Percentiles rank a stretch among this genome's conserved stretches.
These are phyloP conservation scores for Epinotia brunnichana DNA, from an alignment of 2,888 invertebrate species.

Conservation along the genomic window DNA sequence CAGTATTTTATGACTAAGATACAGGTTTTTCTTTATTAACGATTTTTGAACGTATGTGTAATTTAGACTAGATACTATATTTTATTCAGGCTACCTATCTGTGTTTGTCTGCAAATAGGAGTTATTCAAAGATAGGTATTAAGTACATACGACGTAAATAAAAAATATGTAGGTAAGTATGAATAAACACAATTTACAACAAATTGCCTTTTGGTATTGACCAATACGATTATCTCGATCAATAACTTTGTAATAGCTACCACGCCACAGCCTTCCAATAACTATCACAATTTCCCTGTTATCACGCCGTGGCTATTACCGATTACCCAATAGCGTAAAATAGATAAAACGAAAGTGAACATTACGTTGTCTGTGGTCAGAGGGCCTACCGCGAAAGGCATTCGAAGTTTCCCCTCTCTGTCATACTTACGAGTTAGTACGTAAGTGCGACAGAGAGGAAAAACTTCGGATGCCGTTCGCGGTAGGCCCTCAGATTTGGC, in stretches of 20 bases:
- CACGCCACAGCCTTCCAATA: constrained; percentile 2
- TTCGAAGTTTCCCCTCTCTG: too few relatives aligned
- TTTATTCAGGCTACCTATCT: neutral
- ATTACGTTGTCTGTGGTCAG: constrained; percentile 57
- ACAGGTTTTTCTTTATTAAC: neutral
- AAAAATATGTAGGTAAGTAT: neutral
- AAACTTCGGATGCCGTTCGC: too few relatives aligned
- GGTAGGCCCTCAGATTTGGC: too few relatives aligned
- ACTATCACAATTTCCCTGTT: constrained; percentile 53
- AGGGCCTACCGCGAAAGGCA: too few relatives aligned
- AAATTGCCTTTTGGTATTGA: constrained; percentile 22
- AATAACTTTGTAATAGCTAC: constrained; percentile 20
- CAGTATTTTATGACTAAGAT: neutral
- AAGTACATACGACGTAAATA: neutral
- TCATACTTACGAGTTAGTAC: too few relatives aligned
- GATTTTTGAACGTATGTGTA: neutral
- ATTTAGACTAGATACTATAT: neutral
- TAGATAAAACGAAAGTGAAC: constrained; percentile 63
- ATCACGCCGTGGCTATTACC: constrained; percentile 55
- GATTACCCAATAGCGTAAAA: constrained; percentile 56
- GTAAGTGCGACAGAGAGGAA: too few relatives aligned
- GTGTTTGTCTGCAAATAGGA: neutral
- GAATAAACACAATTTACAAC: constrained; percentile 12
- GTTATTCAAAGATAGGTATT: neutral
- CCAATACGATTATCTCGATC: constrained; percentile 10